Evolutionary conservation across 1,140 invertebrate species (phyloP).

Genomic region (Microplitis mediator): DNA sequence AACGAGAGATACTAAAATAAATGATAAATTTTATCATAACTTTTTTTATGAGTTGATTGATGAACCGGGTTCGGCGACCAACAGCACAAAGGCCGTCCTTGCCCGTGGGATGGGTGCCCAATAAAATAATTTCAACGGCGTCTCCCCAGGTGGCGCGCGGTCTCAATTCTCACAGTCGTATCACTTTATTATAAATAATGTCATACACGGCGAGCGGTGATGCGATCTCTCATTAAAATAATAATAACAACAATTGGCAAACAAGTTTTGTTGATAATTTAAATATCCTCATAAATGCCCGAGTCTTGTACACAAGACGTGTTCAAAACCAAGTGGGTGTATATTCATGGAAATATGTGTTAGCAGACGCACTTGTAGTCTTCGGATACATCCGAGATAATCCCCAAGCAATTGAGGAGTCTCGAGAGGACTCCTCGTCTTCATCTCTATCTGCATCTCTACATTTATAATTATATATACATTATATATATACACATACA

Average conservation of each 20-base stretch:
- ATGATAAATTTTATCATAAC: not conserved
- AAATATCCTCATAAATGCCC: no score
- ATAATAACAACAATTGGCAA: no score
- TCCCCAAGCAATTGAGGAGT: slow-evolving; percentile 5
- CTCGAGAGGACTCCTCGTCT: slow-evolving; percentile 29
- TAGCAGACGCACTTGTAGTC: slow-evolving; percentile 7
- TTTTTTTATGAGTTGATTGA: slow-evolving; percentile 17
- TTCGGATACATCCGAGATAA: slow-evolving; percentile 20
- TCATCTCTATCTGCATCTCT: slow-evolving; percentile 33
- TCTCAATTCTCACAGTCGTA: slow-evolving; percentile 42
- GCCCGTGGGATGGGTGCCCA: not conserved
- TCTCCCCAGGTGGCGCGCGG: slow-evolving; percentile 46
- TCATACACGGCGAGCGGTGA: no score
- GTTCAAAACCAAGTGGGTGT: slow-evolving; percentile 24
- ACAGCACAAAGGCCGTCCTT: not conserved
- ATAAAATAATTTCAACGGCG: slow-evolving; percentile 53
- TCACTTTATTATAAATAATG: slow-evolving; percentile 22
- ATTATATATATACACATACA: slow-evolving; percentile 33
- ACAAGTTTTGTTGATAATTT: no score
- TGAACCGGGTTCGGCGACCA: slow-evolving; percentile 13
- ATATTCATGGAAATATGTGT: slow-evolving; percentile 18
- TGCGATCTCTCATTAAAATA: not conserved
- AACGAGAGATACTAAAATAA: slow-evolving; percentile 11
- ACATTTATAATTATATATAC: no score
- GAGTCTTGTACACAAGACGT: not conserved